Evolutionary conservation across 2,888 invertebrate genomes (phyloP), one percentile per base, ranked within the genome.

Genomic region (Harpagoxenus sublaevis): DNA sequence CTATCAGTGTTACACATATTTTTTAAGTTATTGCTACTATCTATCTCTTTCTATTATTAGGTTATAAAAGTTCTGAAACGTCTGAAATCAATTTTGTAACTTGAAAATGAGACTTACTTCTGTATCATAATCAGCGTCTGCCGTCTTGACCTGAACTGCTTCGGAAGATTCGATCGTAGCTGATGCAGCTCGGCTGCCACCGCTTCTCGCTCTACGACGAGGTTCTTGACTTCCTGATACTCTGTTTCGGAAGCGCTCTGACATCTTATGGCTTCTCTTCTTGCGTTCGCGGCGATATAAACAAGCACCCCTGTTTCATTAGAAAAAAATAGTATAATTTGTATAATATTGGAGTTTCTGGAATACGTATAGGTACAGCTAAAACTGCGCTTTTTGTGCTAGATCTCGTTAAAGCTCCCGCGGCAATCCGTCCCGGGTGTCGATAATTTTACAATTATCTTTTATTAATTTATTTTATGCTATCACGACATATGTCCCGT

Each of bases 371-470:
- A n/a, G n/a, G 96, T 96, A 98, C 98, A 98, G 95, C 94, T 98
- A 98, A 57, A 98, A 95, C 92, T n/a, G 98, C 12, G 98, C 98
- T 94, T 97, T 98, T 92, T 98, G 97, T 62, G 98, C 98, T 65
- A 99, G 96, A 94, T 98, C 97, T 92, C 97, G 96, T 95, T 99
- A 99, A 63, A 99, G 95, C 23, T 23, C 23, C 23, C 23, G 23
- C 23, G 23, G 23, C 23, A 23, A 23, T 23, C 23, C 23, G 23
- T 23, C 23, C 23, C 23, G 23, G 23, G 23, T 23, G 23, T 23
- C 23, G 23, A 23, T n/a, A n/a, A 23, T 23, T 23, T 23, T 23
- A 23, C 23, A 23, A 23, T 23, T 53, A 39, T 31, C 31, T 60
- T 53, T 53, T 28, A n/a, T n/a, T n/a, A n/a, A n/a, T n/a, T n/a